phyloP scores from a whole-genome alignment of 2,113 vertebrate species.

The Phrynocephalus versicolor region DNA sequence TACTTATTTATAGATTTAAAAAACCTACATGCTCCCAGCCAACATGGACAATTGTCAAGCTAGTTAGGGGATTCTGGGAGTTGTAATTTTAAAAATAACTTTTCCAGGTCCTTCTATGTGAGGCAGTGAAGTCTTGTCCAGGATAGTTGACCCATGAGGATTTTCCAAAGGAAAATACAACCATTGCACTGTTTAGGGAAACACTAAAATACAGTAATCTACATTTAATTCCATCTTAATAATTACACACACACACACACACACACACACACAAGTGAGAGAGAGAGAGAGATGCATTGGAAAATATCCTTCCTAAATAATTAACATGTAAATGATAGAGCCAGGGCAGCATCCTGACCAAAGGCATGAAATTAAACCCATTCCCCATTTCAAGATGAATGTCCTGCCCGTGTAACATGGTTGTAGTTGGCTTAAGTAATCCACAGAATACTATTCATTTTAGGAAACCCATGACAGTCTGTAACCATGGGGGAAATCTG shows the following conservation, averaged over 20 bases:
- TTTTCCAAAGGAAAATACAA: not conserved
- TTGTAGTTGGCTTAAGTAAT: constrained; percentile 68
- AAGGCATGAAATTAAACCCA: constrained; percentile 49
- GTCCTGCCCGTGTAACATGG: constrained; percentile 55
- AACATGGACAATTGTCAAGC: too few relatives aligned
- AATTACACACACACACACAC: too few relatives aligned
- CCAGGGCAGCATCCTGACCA: constrained; percentile 34
- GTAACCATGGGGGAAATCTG: constrained; percentile 71
- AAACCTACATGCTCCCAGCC: too few relatives aligned
- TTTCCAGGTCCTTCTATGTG: too few relatives aligned
- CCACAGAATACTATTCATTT: constrained; percentile 66
- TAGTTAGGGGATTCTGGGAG: too few relatives aligned
- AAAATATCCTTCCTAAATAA: constrained; percentile 38
- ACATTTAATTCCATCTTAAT: constrained; percentile 7
- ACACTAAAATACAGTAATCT: constrained; percentile 5
- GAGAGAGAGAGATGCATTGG: too few relatives aligned
- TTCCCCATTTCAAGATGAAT: constrained; percentile 59
- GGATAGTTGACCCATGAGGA: not conserved
- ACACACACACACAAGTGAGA: too few relatives aligned
- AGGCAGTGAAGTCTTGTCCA: not conserved
- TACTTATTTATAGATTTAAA: too few relatives aligned
- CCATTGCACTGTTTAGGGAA: constrained; percentile 16
- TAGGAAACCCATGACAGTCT: constrained; percentile 66
- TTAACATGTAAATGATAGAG: constrained; percentile 41
- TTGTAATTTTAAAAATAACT: too few relatives aligned